Conservation (phyloP, 2,797 vertebrate genomes). For the Argentina silus region DNA sequence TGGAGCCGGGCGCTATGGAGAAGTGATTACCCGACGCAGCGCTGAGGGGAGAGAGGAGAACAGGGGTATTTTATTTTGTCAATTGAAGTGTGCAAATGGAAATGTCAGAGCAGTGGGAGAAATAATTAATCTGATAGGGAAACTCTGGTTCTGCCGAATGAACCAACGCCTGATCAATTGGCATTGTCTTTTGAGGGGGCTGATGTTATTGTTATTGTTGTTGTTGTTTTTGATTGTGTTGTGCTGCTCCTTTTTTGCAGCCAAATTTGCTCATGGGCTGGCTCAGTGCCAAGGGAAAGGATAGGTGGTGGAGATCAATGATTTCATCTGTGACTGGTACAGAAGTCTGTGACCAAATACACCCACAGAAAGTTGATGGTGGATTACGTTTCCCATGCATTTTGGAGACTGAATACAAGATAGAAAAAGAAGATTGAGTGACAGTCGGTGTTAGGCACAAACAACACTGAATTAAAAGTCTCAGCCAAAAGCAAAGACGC, state of each 20-base stretch:
- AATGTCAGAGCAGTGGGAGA: conserved; percentile 76
- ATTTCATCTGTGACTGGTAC: conserved; percentile 70
- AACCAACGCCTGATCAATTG: conserved; percentile 70
- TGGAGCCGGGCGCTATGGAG: conserved; percentile 35
- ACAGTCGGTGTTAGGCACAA: background rate
- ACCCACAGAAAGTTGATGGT: too few species aligned
- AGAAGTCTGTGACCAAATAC: conserved; percentile 46
- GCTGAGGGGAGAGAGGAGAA: conserved; percentile 68
- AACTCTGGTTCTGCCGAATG: conserved; percentile 58
- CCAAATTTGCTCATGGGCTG: conserved; percentile 64
- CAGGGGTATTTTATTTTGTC: conserved; percentile 80
- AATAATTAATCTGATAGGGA: conserved; percentile 81
- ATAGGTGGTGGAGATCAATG: conserved; percentile 59
- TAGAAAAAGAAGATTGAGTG: conserved; percentile 11
- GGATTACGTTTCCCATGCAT: conserved; percentile 42
- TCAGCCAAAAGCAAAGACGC: background rate
- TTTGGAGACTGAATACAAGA: conserved; percentile 48
- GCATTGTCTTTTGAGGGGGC: conserved; percentile 57
- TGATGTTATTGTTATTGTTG: conserved; percentile 40
- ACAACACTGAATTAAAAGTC: too few species aligned
- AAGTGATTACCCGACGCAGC: conserved; percentile 67
- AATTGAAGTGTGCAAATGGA: conserved; percentile 83
- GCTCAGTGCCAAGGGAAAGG: conserved; percentile 57
- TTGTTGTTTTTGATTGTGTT: conserved; percentile 65
- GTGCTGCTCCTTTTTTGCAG: conserved; percentile 36